Base-by-base conservation (phyloP, 2,113 vertebrate genomes). In the Nannobrachium achirus region DNA sequence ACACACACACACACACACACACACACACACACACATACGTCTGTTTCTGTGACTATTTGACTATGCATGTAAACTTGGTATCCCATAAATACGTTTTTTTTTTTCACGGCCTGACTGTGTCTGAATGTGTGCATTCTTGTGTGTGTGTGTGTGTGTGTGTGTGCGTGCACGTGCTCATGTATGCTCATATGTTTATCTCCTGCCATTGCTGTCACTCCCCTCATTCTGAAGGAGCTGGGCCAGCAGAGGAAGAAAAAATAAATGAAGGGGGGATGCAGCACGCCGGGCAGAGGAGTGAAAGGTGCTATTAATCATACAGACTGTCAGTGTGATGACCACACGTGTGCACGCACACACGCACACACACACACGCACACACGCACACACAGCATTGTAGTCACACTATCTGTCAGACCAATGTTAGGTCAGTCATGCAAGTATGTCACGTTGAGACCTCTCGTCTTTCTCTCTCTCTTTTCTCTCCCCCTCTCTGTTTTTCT, bases 281-380 rank as follows among this genome's bases (percentile, higher is more conserved):
- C 74, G 71, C 67, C 74, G 75, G 66, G 2, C 0, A 55, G 64
- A 2, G 7, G 60, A 52, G 65, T 81, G 86, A 86, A 78, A 88
- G 81, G 70, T 88, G 82, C 3, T 76, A 86, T 90, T 90, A 86
- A 83, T 92, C 90, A 87, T 2, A 33, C 41, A 60, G 1, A 42
- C 16, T 87, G 84, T 76, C 73, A 62, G 41, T 78, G 78, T 81
- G 60, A 66, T 63, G 75, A 52, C 55, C 56, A 56, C 39, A 58
- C 57, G 64, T 55, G 55, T 10, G 55, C 61, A 71, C 20, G 53
- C 41, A 65, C 44, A 57, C 40, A 69, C 63, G 62, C 38, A 56
- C 48, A 38, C 25, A 53, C 7, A 61, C 58, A 61, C 40, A 61
- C 41, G 45, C 15, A 14, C n/a, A 42, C 40, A n/a, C 42, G 10